Evolutionary conservation across 2,113 vertebrate species (phyloP).

Genomic region (Neogobius melanostomus): DNA sequence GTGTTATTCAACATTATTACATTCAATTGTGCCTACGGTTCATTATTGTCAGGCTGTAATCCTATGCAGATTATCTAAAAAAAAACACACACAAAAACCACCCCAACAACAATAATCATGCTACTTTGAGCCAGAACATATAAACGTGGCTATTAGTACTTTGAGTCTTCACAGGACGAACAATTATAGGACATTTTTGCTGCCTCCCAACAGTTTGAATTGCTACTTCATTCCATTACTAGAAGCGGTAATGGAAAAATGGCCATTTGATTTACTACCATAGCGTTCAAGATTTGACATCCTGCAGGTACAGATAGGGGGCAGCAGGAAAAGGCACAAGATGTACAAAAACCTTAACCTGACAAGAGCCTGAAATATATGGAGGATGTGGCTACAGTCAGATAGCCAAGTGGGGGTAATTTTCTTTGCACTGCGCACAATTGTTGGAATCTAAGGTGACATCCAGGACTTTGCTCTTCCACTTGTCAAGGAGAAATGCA

Average conservation of each 20-base stretch:
- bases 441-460: constrained; percentile 7
- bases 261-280: constrained; percentile 30
- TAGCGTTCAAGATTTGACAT: constrained; percentile 41
- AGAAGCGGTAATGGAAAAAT: constrained; percentile 38
- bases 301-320: constrained; percentile 15
- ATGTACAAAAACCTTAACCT: constrained; percentile 49
- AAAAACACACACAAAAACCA: too few relatives aligned
- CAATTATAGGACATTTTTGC: constrained; percentile 4
- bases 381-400: constrained; percentile 30
- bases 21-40: too few relatives aligned
- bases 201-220: constrained; percentile 35
- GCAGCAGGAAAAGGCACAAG: constrained; percentile 21
- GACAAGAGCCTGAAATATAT: constrained; percentile 44
- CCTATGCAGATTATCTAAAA: too few relatives aligned
- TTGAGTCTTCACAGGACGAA: background rate
- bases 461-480: constrained; percentile 34
- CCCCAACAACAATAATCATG: background rate
- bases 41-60: too few relatives aligned
- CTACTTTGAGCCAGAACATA: background rate
- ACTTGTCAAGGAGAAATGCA: constrained; percentile 54
- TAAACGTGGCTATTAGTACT: background rate
- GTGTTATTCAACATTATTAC: too few relatives aligned
- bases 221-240: constrained; percentile 15
- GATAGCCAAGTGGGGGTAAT: constrained; percentile 44
- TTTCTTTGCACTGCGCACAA: constrained; percentile 19